Evolutionary conservation across 1,140 invertebrate species (phyloP).

Genomic region (Cotesia glomerata): DNA sequence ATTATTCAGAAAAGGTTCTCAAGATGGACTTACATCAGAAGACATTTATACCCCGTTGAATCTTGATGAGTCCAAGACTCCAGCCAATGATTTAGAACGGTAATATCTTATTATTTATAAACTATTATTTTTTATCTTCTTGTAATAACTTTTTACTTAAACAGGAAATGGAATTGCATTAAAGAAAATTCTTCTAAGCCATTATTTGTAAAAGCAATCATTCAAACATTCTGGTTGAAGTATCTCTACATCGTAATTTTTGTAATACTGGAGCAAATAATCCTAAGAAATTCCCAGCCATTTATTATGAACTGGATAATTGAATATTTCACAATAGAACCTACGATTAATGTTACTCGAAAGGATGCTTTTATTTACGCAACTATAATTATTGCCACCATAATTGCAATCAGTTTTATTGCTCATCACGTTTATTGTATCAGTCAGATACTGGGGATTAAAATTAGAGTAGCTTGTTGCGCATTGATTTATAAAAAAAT

Average conservation of each 20-base stretch:
- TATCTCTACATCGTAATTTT: constrained; percentile 58
- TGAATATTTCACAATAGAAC: constrained; percentile 59
- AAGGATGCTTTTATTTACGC: constrained; percentile 54
- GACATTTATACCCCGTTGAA: constrained; percentile 66
- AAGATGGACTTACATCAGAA: constrained; percentile 60
- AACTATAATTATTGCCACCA: constrained; percentile 46
- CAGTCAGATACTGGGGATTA: constrained; percentile 67
- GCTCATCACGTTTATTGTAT: constrained; percentile 60
- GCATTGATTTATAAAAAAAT: constrained; percentile 72
- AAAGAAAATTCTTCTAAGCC: constrained; percentile 49
- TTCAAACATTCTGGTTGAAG: constrained; percentile 58
- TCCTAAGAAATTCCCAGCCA: constrained; percentile 57
- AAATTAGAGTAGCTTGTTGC: constrained; percentile 66
- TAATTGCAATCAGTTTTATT: constrained; percentile 47
- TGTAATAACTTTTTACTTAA: neutral
- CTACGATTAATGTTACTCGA: constrained; percentile 30
- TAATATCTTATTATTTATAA: constrained; percentile 39
- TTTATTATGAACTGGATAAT: constrained; percentile 65
- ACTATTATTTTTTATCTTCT: neutral
- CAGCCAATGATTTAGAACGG: constrained; percentile 65
- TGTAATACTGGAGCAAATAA: constrained; percentile 47
- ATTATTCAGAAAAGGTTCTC: constrained; percentile 63
- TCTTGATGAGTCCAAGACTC: constrained; percentile 59
- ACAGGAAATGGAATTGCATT: constrained; percentile 42
- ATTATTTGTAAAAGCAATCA: constrained; percentile 56